These are phyloP conservation scores for Bubalus kerabau DNA, from an alignment of 2,113 vertebrate genomes.

Conservation along the genomic window DNA sequence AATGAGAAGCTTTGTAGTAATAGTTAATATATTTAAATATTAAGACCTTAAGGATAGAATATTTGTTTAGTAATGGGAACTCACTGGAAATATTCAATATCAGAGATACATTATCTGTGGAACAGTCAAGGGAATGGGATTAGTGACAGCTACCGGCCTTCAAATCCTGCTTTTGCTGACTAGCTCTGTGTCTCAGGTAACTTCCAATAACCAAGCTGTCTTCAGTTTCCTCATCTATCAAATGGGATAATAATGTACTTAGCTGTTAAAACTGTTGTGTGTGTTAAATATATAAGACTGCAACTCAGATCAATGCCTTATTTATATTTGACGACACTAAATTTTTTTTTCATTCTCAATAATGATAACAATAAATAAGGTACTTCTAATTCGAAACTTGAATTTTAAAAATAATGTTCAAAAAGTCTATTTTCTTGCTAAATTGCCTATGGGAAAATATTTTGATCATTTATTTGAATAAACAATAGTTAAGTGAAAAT, in stretches of 20 bases:
- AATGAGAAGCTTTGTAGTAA: not conserved
- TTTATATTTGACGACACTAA: not conserved
- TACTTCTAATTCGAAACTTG: not conserved
- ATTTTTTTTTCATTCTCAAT: not conserved
- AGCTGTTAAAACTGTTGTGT: not conserved
- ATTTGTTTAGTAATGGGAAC: not conserved
- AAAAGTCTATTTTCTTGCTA: not conserved
- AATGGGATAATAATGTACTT: too few relatives aligned
- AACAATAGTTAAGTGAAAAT: not conserved
- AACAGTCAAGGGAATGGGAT: not conserved
- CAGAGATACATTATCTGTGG: not conserved
- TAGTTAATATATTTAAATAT: not conserved
- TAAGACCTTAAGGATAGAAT: not conserved
- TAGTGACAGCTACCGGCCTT: not conserved
- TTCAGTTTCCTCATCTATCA: not conserved
- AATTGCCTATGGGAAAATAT: not conserved
- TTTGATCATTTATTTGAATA: not conserved
- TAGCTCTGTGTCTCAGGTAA: not conserved
- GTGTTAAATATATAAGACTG: not conserved
- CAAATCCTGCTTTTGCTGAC: not conserved
- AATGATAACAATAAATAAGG: not conserved
- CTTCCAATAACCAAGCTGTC: not conserved
- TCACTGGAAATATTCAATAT: not conserved
- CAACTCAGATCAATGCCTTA: not conserved
- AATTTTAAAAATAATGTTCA: not conserved